Evolutionary conservation across 2,888 invertebrate species (phyloP), one percentile per base, ranked within the genome.

Genomic region (Imbricaverruca yamaguchii): DNA sequence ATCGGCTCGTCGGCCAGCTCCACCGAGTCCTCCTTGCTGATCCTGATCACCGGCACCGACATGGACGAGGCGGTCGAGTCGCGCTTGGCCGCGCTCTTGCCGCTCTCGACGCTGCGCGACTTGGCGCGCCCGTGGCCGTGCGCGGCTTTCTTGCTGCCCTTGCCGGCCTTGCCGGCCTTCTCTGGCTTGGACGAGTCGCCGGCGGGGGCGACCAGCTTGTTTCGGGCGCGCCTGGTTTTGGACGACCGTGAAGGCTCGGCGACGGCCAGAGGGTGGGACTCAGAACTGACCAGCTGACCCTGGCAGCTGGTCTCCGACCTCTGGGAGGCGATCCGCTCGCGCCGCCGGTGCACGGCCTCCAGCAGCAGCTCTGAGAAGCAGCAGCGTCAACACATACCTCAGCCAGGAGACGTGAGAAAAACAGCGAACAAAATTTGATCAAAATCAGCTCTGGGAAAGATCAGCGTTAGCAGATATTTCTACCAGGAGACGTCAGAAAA

Each of bases 11-110:
- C 74, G 53, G 83, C 83, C 53, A 83, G 79, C 80, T 84, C 84
- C 18, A 84, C 83, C 77, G 83, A 83, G 81, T 84, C 84, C 81
- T 84, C 83, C 80, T 84, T 83, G 74, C 84, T 84, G 61, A 84
- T 84, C 82, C 83, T 81, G 25, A 82, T 74, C 25, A 81, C 69
- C 18, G 67, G 74, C 67, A 80, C 74, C 13, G 74, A 74, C 53
- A 74, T 74, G 10, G 74, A 55, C 21, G 74, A 74, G 55, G 74
- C 74, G 18, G 74, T 55, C 74, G 74, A 74, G 74, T 74, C 74
- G 74, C 74, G 74, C 9, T 74, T 74, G 0, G 74, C 53, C 74
- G 55, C 74, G 21, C 9, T n/a, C 74, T 74, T 53, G 74, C 53
- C 21, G 53, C 18, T 55, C 74, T 74, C 74, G 10, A 74, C 11